Base-by-base conservation (phyloP, 2,113 vertebrate species). In the Pangasianodon gigas region DNA sequence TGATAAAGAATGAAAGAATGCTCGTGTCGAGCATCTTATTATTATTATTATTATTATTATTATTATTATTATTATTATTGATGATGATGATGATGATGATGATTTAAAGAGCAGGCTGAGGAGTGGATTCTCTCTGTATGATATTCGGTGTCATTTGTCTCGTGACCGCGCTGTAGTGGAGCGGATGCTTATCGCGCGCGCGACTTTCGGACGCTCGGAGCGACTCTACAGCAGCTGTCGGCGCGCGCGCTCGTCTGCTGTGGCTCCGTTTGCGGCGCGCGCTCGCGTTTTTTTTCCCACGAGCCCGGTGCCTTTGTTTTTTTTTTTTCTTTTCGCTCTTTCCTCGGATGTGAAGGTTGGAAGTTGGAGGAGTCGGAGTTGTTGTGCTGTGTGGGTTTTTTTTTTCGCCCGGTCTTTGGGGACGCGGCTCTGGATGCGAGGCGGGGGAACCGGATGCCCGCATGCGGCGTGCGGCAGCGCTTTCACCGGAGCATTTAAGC, bases 361-460 rank as follows among this genome's bases (percentile, higher is more conserved):
- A 95, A 84, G 82, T 84, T 60, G 82, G 11, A 62, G 56, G 24
- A 84, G 32, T 84, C 82, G 82, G 56, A 84, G 82, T 62, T 62
- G 82, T 14, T 62, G 82, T 14, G 37, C 56, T 26, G 7, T 58
- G 81, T 21, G 21, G 13, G 26, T 29, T 95, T 95, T 96, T 52
- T 14, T 94, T 95, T 96, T 16, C 90, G 51, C 92, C 91, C 95
- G 96, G 96, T 96, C 95, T 93, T 37, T 83, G 11, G 81, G 52
- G 79, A 81, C 89, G 41, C 85, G 46, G 93, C 93, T 95, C 94
- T 90, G 95, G 96, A 96, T 94, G 96, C 88, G 84, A 94, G 89
- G 46, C 46, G 71, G 32, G 94, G 96, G 95, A 95, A 96, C 95
- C 96, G 95, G 92, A 96, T 96, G 96, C 95, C 93, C 89, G 93